Base-by-base conservation (phyloP, 1,140 invertebrate species). In the Sesamia nonagrioides region DNA sequence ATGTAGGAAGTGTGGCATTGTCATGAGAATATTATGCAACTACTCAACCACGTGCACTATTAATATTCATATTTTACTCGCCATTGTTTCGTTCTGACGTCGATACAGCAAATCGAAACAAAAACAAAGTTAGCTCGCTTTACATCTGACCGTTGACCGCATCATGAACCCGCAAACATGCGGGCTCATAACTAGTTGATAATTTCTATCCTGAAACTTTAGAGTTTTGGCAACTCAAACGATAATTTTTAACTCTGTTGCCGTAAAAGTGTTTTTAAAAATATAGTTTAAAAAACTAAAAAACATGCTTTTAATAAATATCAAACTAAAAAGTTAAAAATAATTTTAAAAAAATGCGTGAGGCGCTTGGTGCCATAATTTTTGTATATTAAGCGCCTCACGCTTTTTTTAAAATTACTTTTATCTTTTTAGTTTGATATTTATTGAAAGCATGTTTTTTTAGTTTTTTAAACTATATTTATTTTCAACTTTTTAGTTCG, bases 11-110 rank as follows among this genome's bases (percentile, higher is more conserved):
- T 61, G 33, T 48, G 11, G 72, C 37, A 56, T 56, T 56, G 27
- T 73, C 33, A 73, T 74, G 72, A 54, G 54, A 74, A 74, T 60
- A 54, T 74, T 74, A 74, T 48, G 72, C 72, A 66, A 66, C 61
- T 17, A 45, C 61, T 66, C 61, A 45, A 75, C 58, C 56, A 61
- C 58, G 56, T 63, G 73, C 73, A 63, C 35, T 35, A 63, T 63
- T 61, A 48, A 75, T 75, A 75, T 75, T 63, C 61, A 58, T 72
- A 72, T 72, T 75, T 37, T 37, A 61, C 58, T 35, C 58, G 73
- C 56, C 21, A 75, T 60, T 75, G 73, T 75, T 75, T 40, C 37
- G n/a, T 9, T 69, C 21, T 75, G 56, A 75, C 58, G 73, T 63
- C 35, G 52, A 56, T 42, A 18, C 15, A 50, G 40, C 71, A 58